Conservation (phyloP, 2,797 vertebrate genomes). For the Spea hammondii region DNA sequence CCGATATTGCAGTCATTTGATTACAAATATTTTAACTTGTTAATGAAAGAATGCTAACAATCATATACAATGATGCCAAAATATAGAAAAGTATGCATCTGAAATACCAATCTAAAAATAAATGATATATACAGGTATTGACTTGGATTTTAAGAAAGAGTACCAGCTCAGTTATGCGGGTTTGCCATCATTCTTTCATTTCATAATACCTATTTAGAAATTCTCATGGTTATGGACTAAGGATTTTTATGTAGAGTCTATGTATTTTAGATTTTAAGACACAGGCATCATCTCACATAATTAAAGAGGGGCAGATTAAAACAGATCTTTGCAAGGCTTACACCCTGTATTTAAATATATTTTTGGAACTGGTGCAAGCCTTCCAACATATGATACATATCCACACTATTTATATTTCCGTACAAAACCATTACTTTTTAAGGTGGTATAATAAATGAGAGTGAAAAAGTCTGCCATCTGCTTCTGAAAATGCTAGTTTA, state of each 20-base stretch:
- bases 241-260: not conserved
- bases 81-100: too few species aligned
- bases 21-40: too few species aligned
- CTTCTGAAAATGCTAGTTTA: not conserved
- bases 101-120: too few species aligned
- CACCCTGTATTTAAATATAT: not conserved
- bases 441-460: conserved; percentile 2
- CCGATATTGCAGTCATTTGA: too few species aligned
- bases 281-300: not conserved
- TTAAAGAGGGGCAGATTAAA: not conserved
- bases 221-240: not conserved
- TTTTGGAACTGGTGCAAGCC: not conserved
- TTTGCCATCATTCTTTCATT: too few species aligned
- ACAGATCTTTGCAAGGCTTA: not conserved
- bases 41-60: too few species aligned
- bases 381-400: not conserved
- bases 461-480: conserved; percentile 9
- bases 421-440: not conserved
- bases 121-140: too few species aligned
- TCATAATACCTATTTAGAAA: too few species aligned
- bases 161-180: too few species aligned
- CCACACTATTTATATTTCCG: not conserved
- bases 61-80: too few species aligned
- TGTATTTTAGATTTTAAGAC: not conserved
- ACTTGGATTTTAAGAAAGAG: too few species aligned